Percentiles rank a stretch among this genome's conserved stretches.
Evolutionary conservation across 1,140 invertebrate genomes (phyloP).

Genomic region (Ridgeia piscesae): DNA sequence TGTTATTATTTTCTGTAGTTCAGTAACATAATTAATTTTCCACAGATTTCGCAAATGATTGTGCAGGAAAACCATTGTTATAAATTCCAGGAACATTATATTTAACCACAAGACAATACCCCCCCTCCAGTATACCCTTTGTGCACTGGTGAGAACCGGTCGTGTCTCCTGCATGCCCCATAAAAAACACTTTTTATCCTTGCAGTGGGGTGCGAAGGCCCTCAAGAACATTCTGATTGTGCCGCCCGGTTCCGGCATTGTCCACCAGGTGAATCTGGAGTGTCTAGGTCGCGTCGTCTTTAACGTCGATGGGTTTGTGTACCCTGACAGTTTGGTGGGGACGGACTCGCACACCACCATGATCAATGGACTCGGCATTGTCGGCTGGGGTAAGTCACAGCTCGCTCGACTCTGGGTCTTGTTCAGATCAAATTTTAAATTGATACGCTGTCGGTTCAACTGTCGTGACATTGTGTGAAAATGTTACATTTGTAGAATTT

Average conservation of each 20-base stretch:
- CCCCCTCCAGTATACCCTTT: not conserved
- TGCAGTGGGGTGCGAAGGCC: constrained; percentile 90
- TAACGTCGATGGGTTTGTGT: constrained; percentile 67
- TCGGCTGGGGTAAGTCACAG: constrained; percentile 71
- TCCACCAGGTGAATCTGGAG: constrained; percentile 97
- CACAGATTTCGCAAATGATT: not conserved
- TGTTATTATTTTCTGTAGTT: too few relatives aligned
- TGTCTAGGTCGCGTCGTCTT: constrained; percentile 96
- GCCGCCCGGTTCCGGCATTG: constrained; percentile 95
- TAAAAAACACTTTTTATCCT: constrained; percentile 14
- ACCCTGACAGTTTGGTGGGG: constrained; percentile 96
- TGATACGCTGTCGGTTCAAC: too few relatives aligned
- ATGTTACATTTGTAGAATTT: too few relatives aligned
- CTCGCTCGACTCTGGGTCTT: too few relatives aligned
- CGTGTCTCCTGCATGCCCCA: not conserved
- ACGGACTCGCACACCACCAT: constrained; percentile 99
- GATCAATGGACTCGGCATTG: constrained; percentile 86
- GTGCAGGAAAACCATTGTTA: not conserved
- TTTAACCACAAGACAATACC: not conserved
- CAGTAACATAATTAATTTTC: not conserved
- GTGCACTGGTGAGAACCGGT: not conserved
- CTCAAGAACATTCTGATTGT: constrained; percentile 96
- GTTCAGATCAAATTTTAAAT: too few relatives aligned
- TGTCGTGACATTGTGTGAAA: too few relatives aligned
- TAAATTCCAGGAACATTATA: not conserved